Conservation (phyloP, 2,113 vertebrate species). For the Cryptomyrus ogoouensis region DNA sequence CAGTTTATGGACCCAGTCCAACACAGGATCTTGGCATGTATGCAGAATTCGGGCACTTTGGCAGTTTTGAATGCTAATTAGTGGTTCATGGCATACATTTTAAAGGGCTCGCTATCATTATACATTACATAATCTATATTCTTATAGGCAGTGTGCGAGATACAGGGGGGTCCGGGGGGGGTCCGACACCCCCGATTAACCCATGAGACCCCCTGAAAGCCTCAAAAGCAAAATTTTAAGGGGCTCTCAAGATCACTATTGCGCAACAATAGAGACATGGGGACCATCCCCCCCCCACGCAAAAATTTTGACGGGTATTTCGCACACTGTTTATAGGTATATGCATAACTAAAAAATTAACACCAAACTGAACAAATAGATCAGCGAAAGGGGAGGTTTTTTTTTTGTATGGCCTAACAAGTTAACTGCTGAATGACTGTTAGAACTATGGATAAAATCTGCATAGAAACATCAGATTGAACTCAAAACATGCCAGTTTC, state of each 20-base stretch:
- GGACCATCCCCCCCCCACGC: no score
- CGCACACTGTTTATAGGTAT: not conserved
- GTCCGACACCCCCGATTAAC: no score
- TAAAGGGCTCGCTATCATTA: not conserved
- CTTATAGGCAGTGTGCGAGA: not conserved
- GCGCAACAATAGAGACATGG: no score
- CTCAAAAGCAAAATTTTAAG: no score
- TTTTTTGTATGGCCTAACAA: not conserved
- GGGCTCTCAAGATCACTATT: no score
- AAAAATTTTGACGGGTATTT: no score
- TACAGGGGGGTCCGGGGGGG: no score
- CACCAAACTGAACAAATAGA: not conserved
- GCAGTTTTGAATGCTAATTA: not conserved
- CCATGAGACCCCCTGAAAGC: no score
- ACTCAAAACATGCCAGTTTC: not conserved
- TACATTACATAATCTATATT: not conserved
- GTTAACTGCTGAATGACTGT: not conserved
- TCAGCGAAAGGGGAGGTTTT: not conserved
- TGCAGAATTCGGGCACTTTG: not conserved
- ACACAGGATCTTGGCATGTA: not conserved
- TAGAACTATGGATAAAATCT: not conserved
- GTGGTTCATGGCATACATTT: not conserved
- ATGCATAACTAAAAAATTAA: not conserved
- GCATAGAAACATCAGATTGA: not conserved
- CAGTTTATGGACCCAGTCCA: not conserved